Percentiles rank a stretch among this genome's conserved stretches.
Conservation (phyloP, 1,140 invertebrate genomes). For the Meloidogyne chitwoodi region DNA sequence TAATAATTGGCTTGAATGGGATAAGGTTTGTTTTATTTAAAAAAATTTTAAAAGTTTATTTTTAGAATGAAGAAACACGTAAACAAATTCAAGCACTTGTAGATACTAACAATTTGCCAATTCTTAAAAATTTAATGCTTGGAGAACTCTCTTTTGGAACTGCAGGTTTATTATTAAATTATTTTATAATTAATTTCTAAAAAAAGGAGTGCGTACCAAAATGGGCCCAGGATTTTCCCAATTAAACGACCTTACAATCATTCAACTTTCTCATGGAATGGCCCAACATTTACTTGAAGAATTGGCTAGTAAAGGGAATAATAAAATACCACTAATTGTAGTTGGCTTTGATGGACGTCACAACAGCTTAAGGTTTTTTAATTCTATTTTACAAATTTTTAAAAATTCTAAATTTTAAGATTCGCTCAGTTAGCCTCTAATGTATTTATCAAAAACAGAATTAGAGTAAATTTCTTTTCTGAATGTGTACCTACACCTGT, state of each 20-base stretch:
- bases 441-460: constrained; percentile 73
- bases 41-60: constrained; percentile 12
- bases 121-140: constrained; percentile 62
- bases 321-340: constrained; percentile 66
- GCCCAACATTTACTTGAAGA: constrained; percentile 71
- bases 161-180: constrained; percentile 28
- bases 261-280: constrained; percentile 91
- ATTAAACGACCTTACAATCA: constrained; percentile 95
- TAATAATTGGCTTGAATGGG: constrained; percentile 69
- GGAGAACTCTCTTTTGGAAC: constrained; percentile 74
- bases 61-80: constrained; percentile 63
- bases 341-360: constrained; percentile 91
- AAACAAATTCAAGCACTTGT: constrained; percentile 65
- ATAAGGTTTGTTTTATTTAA: constrained; percentile 62
- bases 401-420: constrained; percentile 63
- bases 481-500: constrained; percentile 82
- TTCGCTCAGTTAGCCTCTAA: constrained; percentile 84
- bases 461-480: constrained; percentile 79
- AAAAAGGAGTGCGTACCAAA: constrained; percentile 75
- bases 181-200: not conserved
- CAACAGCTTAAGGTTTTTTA: constrained; percentile 70
- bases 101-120: constrained; percentile 62
- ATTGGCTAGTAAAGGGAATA: constrained; percentile 65
- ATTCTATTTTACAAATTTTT: too few species aligned
- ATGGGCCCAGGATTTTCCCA: constrained; percentile 87